These are phyloP conservation scores for Colletes latitarsis DNA, from an alignment of 1,140 invertebrate species.

Conservation along the genomic window DNA sequence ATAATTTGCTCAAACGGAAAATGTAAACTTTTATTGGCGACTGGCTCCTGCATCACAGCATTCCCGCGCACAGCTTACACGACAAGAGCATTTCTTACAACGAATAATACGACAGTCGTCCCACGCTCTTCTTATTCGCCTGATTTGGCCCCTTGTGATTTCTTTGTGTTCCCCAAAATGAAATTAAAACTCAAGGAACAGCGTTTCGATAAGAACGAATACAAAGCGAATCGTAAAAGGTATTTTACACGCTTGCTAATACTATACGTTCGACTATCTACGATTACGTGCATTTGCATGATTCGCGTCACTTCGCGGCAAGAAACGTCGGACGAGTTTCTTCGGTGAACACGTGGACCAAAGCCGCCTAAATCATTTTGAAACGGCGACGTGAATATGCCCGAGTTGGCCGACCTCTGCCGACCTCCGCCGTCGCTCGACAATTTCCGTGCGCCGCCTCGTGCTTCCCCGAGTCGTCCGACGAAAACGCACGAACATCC, in stretches of 20 bases:
- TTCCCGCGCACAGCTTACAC: too few species aligned
- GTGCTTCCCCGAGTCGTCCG: slow-evolving; percentile 7
- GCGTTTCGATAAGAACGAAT: too few species aligned
- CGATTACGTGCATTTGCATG: slow-evolving; percentile 30
- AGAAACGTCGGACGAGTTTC: neutral
- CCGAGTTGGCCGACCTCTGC: slow-evolving; percentile 18
- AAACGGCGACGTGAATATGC: neutral
- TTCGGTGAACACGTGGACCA: neutral
- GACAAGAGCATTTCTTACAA: too few species aligned
- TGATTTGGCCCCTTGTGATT: too few species aligned
- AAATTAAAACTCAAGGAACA: too few species aligned
- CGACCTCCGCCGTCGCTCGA: slow-evolving; percentile 24
- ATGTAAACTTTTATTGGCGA: too few species aligned
- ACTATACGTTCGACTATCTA: neutral
- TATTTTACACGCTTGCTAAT: slow-evolving; percentile 6
- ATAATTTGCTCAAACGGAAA: too few species aligned
- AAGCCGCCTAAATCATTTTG: neutral
- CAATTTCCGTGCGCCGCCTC: slow-evolving; percentile 29
- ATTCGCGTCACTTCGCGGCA: neutral
- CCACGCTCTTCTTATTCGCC: too few species aligned
- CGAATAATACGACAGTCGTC: too few species aligned
- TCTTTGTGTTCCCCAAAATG: too few species aligned
- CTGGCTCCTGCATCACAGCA: too few species aligned
- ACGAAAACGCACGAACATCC: neutral
- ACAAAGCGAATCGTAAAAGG: neutral